A percentile compares a stretch with the other conserved stretches of the same genome.
These are phyloP conservation scores for Drosophila pruinosa DNA, from an alignment of 1,140 invertebrate species.

Conservation along the genomic window DNA sequence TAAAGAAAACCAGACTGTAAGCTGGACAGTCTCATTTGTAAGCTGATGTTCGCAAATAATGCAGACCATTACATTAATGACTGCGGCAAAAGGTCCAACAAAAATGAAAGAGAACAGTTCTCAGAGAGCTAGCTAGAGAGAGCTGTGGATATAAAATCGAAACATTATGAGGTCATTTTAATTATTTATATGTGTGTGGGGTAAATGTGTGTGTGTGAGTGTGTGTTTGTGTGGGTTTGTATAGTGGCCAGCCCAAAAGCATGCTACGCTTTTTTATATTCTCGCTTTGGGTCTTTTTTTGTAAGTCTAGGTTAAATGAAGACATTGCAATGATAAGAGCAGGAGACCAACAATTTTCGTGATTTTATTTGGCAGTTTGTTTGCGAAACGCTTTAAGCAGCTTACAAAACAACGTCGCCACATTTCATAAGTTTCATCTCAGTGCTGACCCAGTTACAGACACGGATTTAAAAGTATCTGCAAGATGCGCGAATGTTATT, in stretches of 20 bases:
- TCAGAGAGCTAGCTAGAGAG: not conserved
- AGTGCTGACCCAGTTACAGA: slow-evolving; percentile 22
- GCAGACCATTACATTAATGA: slow-evolving; percentile 75
- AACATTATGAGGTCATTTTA: slow-evolving; percentile 76
- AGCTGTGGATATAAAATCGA: slow-evolving; percentile 55
- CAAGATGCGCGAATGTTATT: slow-evolving; percentile 21
- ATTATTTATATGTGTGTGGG: slow-evolving; percentile 61
- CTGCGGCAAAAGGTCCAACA: slow-evolving; percentile 55
- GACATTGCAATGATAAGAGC: slow-evolving; percentile 26
- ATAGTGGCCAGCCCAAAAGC: slow-evolving; percentile 40
- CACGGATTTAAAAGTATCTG: slow-evolving; percentile 27
- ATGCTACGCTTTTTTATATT: slow-evolving; percentile 25
- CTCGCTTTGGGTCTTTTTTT: slow-evolving; percentile 12
- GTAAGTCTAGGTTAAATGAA: slow-evolving; percentile 49
- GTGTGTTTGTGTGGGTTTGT: not conserved
- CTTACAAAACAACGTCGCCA: slow-evolving; percentile 14
- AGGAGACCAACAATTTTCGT: slow-evolving; percentile 20
- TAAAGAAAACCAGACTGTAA: slow-evolving; percentile 7
- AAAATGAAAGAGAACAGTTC: slow-evolving; percentile 13
- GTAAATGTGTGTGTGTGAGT: not conserved
- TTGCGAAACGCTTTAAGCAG: slow-evolving; percentile 52
- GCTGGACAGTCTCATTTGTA: slow-evolving; percentile 47
- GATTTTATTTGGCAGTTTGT: slow-evolving; percentile 49
- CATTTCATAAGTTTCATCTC: slow-evolving; percentile 26
- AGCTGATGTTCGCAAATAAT: slow-evolving; percentile 62